Base-by-base conservation (phyloP, 2,113 vertebrate genomes). In the Cromileptes altivelis region DNA sequence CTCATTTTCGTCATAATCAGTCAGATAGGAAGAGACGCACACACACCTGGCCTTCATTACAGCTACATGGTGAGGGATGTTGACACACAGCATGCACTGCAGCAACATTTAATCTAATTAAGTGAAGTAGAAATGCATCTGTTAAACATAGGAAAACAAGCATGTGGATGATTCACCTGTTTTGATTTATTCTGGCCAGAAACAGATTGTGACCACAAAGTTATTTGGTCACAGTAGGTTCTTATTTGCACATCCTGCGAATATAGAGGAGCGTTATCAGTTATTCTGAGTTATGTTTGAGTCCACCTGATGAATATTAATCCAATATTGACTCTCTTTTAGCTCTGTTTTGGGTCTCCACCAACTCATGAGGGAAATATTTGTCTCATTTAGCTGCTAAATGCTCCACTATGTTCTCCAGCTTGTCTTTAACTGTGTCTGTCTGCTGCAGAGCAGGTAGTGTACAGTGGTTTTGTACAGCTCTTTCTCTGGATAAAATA, bases 1-100 rank as follows among this genome's bases (percentile, higher is more conserved):
- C 7, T 64, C 68, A 12, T 61, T 50, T 69, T 27, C 5, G 50
- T 62, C 55, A 27, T 52, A 53, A 73, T 30, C 68, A 80, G 52
- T 13, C 19, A 3, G 42, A 60, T 12, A 3, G 11, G n/a, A 19
- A 13, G 7, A 47, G 50, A 65, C 2, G 3, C 17, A 42, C 45
- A 17, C 58, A 19, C 63, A 70, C 40, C 37, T 62, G 73, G 52
- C 27, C 55, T 45, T 77, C 30, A 55, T 72, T 55, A 25, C 25
- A 27, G 42, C 57, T 50, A 17, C 14, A 37, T 1, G 27, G 8
- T 19, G 40, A 56, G 50, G 33, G 9, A 23, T 2, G 50, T 4
- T 7, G 23, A 42, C 42, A 49, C 61, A 8, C 19, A 58, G 42
- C 70, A 33, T 56, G 50, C 58, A 55, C 77, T 30, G 64, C 75